phyloP scores from a whole-genome alignment of 2,797 vertebrate species.

The Apogon hyalosoma region DNA sequence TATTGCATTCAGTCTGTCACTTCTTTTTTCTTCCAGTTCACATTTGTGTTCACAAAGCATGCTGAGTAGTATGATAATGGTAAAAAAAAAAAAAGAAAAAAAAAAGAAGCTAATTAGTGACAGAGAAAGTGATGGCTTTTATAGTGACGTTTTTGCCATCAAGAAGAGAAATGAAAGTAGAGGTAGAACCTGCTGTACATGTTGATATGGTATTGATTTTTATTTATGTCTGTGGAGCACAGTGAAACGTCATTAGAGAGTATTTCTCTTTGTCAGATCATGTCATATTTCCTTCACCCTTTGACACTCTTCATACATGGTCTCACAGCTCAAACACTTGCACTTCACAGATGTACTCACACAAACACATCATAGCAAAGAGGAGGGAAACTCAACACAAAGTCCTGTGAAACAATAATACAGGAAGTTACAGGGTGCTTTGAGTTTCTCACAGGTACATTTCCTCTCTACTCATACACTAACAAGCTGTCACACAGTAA shows the following conservation, averaged over 20 bases:
- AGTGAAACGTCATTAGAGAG: not conserved
- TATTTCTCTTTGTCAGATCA: conserved; percentile 16
- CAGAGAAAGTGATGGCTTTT: not conserved
- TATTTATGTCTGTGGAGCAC: conserved; percentile 10
- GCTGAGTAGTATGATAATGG: not conserved
- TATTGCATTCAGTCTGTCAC: conserved; percentile 14
- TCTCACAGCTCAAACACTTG: not conserved
- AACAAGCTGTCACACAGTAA: not conserved
- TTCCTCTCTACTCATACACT: not conserved
- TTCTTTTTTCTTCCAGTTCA: conserved; percentile 10
- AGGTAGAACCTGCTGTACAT: conserved; percentile 8
- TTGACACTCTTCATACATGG: not conserved
- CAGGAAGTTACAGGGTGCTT: conserved; percentile 21
- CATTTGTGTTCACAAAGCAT: conserved; percentile 2
- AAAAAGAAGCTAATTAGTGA: too few relatives aligned
- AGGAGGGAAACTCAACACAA: not conserved
- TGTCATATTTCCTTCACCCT: conserved; percentile 14
- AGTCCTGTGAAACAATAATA: conserved; percentile 13
- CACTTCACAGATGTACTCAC: not conserved
- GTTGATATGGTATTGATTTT: conserved; percentile 16
- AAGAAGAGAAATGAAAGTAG: conserved; percentile 12
- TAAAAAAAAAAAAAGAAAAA: conserved; percentile 2
- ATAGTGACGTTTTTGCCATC: not conserved
- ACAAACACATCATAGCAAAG: not conserved
- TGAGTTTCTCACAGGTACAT: not conserved